These are phyloP conservation scores for Temnothorax unifasciatus DNA, from an alignment of 2,888 invertebrate genomes.

Conservation along the genomic window DNA sequence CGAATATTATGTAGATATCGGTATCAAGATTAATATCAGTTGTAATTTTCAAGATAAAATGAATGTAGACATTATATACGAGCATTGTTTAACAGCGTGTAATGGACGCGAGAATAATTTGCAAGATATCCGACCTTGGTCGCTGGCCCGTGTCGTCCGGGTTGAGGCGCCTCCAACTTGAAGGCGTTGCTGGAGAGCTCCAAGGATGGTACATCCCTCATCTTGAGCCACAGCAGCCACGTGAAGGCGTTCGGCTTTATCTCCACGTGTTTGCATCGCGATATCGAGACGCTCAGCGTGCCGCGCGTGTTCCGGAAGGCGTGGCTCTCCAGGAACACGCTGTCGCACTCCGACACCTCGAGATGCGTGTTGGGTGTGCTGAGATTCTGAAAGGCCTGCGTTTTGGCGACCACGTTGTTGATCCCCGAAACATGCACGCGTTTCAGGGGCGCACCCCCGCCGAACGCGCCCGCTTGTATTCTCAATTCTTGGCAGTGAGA, in stretches of 20 bases:
- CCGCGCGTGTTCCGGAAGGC: slow-evolving; percentile 90
- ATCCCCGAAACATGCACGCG: slow-evolving; percentile 88
- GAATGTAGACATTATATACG: neutral
- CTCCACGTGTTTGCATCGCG: slow-evolving; percentile 88
- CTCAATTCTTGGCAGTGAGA: slow-evolving; percentile 88
- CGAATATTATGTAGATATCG: neutral
- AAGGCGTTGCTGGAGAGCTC: slow-evolving; percentile 89
- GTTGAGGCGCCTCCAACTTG: slow-evolving; percentile 88
- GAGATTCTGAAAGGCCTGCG: slow-evolving; percentile 89
- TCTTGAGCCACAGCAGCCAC: slow-evolving; percentile 89
- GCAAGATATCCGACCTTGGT: slow-evolving; percentile 80
- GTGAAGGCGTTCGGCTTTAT: slow-evolving; percentile 90
- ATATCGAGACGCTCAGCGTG: slow-evolving; percentile 89
- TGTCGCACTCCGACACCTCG: slow-evolving; percentile 88
- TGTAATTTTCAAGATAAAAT: slow-evolving; percentile 3
- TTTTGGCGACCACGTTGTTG: slow-evolving; percentile 87
- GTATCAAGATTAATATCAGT: slow-evolving; percentile 11
- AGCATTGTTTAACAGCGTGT: neutral
- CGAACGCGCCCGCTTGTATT: slow-evolving; percentile 88
- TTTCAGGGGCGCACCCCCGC: slow-evolving; percentile 87
- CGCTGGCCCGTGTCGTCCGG: slow-evolving; percentile 90
- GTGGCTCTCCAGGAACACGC: slow-evolving; percentile 88
- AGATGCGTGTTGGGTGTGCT: slow-evolving; percentile 88
- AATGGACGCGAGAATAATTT: neutral
- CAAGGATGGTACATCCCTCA: slow-evolving; percentile 88